These are phyloP conservation scores for Tetragonula carbonaria DNA, from an alignment of 2,888 invertebrate genomes.

Conservation along the genomic window DNA sequence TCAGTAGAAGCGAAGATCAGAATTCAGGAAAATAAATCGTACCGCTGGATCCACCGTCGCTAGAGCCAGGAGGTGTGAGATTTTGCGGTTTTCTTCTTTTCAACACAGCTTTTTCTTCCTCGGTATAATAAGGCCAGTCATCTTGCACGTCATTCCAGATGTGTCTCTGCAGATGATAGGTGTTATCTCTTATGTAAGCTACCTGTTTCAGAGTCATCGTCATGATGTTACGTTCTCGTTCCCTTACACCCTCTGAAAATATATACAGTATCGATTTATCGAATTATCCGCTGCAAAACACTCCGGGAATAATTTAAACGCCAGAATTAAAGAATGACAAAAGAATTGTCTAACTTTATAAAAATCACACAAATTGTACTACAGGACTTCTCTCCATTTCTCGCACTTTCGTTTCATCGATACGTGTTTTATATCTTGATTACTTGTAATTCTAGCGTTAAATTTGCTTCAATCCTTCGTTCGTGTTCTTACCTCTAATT, in stretches of 20 bases:
- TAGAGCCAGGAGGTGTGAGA: constrained; percentile 94
- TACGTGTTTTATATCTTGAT: no score
- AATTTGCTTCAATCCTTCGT: background rate
- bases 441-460: background rate
- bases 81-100: constrained; percentile 96
- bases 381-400: no score
- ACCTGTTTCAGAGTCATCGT: constrained; percentile 92
- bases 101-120: constrained; percentile 94
- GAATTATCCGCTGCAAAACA: background rate
- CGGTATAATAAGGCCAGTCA: constrained; percentile 97
- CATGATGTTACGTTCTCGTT: constrained; percentile 91
- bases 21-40: background rate
- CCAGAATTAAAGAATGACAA: no score
- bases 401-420: no score
- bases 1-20: background rate
- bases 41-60: constrained; percentile 90
- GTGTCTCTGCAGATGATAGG: constrained; percentile 93
- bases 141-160: constrained; percentile 97
- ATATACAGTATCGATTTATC: constrained; percentile 45
- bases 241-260: constrained; percentile 94
- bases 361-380: no score
- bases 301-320: background rate
- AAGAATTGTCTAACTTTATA: no score
- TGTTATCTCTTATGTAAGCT: constrained; percentile 93
- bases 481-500: constrained; percentile 87